Evolutionary conservation across 2,888 invertebrate species (phyloP), one percentile per base, ranked within the genome.

Genomic region (Synergus itoensis): DNA sequence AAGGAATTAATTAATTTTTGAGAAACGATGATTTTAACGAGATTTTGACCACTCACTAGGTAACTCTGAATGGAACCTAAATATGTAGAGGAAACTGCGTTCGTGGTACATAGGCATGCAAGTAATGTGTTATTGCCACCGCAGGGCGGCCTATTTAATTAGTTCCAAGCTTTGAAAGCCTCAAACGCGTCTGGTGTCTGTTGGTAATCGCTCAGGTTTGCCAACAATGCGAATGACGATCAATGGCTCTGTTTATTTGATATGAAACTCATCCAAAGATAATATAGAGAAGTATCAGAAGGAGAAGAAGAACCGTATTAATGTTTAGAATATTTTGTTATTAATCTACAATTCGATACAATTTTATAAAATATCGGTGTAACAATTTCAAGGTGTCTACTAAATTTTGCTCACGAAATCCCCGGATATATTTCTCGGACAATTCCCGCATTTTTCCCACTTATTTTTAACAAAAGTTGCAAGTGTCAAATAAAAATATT

Each of bases 131-230:
- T 81, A 86, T 85, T 85, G 81, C 84, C 79, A 79, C 81, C 84
- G 81, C 82, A 82, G 78, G 81, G 84, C 84, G 81, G 85, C 82
- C 85, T 82, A 83, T 84, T 84, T 86, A 86, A 86, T 86, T 86
- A 86, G 86, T 86, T 82, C 83, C 83, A 84, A 81, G 83, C 84
- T 86, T 82, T 83, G 85, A 79, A 63, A 76, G 65, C 73, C 45
- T n/a, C 28, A 73, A 73, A 73, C 36, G 73, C 48, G 36, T 48
- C 73, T 53, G 28, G 48, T 73, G 73, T 53, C 73, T 48, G 48
- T 53, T 28, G 53, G 48, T 53, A 73, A 73, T 73, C 73, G 73
- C n/a, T 48, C 73, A 73, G 48, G n/a, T 48, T 48, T 53, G 53
- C 73, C 73, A 48, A 73, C 73, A 73, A 73, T n/a, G 28, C 53